Conservation (phyloP, 2,113 vertebrate genomes). For the Sinocyclocheilus anophthalmus region DNA sequence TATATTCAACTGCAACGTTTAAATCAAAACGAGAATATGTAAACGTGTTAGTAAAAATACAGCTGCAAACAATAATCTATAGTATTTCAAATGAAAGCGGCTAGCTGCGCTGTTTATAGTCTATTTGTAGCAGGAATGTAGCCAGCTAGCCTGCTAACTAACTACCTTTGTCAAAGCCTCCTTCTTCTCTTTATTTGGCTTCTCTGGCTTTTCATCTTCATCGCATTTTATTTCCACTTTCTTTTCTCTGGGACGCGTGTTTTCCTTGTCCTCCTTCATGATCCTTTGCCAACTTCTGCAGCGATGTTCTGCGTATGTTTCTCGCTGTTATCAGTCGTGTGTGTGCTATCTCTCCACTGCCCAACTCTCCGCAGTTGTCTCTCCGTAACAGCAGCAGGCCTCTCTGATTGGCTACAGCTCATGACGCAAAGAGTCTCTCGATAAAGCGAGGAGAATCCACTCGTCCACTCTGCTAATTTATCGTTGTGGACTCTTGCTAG, state of each 20-base stretch:
- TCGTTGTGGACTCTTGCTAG: background rate
- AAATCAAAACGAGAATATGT: background rate
- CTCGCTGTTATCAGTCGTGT: background rate
- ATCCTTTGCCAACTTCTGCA: slow-evolving; percentile 7
- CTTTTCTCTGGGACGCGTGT: slow-evolving; percentile 86
- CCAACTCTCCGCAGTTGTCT: slow-evolving; percentile 37
- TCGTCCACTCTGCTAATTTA: background rate
- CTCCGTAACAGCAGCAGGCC: background rate
- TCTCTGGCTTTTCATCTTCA: slow-evolving; percentile 83
- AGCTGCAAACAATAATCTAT: background rate
- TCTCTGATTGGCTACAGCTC: slow-evolving; percentile 42
- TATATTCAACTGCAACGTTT: background rate
- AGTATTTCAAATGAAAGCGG: background rate
- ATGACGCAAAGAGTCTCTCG: background rate
- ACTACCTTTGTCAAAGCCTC: slow-evolving; percentile 94
- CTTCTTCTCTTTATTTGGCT: slow-evolving; percentile 87
- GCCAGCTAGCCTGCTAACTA: slow-evolving; percentile 39
- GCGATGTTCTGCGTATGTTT: background rate
- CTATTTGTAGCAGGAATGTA: background rate
- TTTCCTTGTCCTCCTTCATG: slow-evolving; percentile 97
- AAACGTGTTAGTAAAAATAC: background rate
- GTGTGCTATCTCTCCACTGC: background rate
- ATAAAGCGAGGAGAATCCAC: background rate
- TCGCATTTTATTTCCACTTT: slow-evolving; percentile 73
- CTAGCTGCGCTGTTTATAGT: slow-evolving; percentile 52